Evolutionary conservation across 2,113 vertebrate species (phyloP).

Genomic region (Psittacus erithacus): DNA sequence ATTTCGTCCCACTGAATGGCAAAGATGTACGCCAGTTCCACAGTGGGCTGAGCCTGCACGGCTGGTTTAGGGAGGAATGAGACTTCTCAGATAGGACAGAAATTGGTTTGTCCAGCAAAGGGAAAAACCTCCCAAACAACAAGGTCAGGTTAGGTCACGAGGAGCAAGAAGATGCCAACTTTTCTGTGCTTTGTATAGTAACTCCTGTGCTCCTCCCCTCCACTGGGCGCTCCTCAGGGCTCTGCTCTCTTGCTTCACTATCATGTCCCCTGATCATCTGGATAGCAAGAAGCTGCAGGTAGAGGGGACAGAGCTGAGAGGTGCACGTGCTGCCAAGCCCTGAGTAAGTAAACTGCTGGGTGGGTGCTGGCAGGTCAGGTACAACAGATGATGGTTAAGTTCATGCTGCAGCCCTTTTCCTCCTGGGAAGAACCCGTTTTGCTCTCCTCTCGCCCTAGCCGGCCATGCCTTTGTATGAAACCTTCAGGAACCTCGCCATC

Average conservation of each 20-base stretch:
- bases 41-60: not conserved
- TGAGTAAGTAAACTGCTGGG: not conserved
- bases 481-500: not conserved
- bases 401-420: not conserved
- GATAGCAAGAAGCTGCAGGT: not conserved
- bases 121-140: not conserved
- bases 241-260: not conserved
- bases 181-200: not conserved
- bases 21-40: not conserved
- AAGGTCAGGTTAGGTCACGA: not conserved
- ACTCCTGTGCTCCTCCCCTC: not conserved
- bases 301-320: not conserved
- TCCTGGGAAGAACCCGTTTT: accelerated
- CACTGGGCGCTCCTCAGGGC: accelerated
- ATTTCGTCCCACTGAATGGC: not conserved
- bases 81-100: not conserved
- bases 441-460: not conserved
- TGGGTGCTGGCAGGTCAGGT: not conserved
- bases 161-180: not conserved
- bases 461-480: not conserved
- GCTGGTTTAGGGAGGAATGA: not conserved
- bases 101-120: not conserved
- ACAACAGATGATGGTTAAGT: not conserved
- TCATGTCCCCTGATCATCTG: accelerated
- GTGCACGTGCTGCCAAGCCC: not conserved